Base-by-base conservation (phyloP, 2,888 invertebrate genomes). In the Phyllotreta cruciferae region DNA sequence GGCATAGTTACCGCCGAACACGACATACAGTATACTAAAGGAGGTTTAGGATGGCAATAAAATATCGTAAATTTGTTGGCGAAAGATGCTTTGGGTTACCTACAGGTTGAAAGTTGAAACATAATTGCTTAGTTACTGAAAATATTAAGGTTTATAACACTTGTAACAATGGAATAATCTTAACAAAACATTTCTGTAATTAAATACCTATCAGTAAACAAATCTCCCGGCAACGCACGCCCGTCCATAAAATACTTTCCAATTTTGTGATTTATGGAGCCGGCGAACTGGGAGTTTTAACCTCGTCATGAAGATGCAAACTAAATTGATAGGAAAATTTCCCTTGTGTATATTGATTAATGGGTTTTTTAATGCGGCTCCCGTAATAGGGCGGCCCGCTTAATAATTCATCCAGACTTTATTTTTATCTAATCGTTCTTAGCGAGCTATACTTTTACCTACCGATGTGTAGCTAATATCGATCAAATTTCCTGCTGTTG, bases 241-340 rank as follows among this genome's bases (percentile, higher is more conserved):
- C 24, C 1, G 24, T 24, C 24, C 24, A 4, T 24, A 24, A 24
- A 24, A 47, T 47, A 47, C 47, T 47, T 47, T 47, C 11, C 47
- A 47, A 47, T 47, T 47, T 34, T 8, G 11, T 34, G 47, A 47
- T 47, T 47, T 47, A 47, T 24, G 47, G 24, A 9, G 14, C 14
- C 10, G 7, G 24, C 8, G 47, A 24, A 47, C 1, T 6, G 3
- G 34, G 47, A 24, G 11, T 24, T 47, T 47, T 9, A 24, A 47
- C 8, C 47, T 47, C 47, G n/a, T 24, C 14, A 47, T 47, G 24
- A 47, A 47, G 14, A 47, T 47, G 47, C 47, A 47, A 9, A 24
- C 34, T 47, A 47, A 47, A 47, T 47, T 24, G 47, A 47, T 47
- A 47, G 47, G 47, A 47, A 47, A 47, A 47, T 47, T 47, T 47